Conservation (phyloP, 2,888 invertebrate species). For the Agrochola lychnidis region DNA sequence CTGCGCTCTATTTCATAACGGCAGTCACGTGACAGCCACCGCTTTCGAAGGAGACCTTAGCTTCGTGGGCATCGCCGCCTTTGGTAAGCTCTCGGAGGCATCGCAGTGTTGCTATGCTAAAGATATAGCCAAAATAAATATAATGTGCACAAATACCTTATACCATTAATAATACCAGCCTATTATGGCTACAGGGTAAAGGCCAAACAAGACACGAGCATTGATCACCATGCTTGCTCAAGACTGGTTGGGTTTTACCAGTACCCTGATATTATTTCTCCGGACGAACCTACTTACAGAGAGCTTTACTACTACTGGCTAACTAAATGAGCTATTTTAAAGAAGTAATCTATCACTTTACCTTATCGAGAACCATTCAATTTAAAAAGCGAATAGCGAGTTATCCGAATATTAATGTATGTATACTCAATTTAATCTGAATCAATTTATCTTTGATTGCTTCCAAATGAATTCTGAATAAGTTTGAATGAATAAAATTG, state of each 20-base stretch:
- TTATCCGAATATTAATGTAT: slow-evolving; percentile 14
- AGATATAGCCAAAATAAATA: no score
- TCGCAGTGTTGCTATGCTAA: no score
- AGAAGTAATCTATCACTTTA: slow-evolving; percentile 21
- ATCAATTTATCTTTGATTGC: slow-evolving; percentile 24
- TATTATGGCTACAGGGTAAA: no score
- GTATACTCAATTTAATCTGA: slow-evolving; percentile 21
- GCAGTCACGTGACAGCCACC: no score
- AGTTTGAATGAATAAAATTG: slow-evolving; percentile 22
- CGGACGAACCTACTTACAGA: not conserved
- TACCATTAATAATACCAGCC: no score
- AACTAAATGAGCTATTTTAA: slow-evolving; percentile 8
- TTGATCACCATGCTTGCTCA: not conserved
- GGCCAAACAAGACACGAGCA: no score
- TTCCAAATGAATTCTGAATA: slow-evolving; percentile 23
- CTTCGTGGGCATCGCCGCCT: no score
- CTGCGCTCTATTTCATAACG: no score
- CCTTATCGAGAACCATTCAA: slow-evolving; percentile 34
- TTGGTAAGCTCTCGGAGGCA: no score
- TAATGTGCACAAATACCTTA: no score
- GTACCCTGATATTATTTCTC: not conserved
- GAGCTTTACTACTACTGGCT: not conserved
- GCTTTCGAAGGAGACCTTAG: no score
- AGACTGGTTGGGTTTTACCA: not conserved
- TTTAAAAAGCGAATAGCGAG: not conserved